Conservation (phyloP, 2,113 vertebrate genomes). For the Laterallus jamaicensis region DNA sequence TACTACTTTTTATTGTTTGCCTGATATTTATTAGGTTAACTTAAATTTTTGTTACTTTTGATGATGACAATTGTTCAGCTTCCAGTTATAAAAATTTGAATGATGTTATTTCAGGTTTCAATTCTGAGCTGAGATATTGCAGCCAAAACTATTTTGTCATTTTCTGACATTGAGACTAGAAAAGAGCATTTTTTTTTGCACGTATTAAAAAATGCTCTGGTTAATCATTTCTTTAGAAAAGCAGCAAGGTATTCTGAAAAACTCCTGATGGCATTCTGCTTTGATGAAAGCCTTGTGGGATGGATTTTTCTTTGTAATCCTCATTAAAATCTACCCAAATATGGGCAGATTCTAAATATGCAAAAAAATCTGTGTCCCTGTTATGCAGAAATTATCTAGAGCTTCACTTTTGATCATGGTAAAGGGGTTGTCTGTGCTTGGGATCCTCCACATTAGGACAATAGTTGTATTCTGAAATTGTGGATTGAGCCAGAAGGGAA, state of each 20-base stretch:
- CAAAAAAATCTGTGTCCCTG: neutral
- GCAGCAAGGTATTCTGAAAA: neutral
- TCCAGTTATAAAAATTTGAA: neutral
- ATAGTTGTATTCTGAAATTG: neutral
- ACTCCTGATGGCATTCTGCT: neutral
- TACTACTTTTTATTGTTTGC: neutral
- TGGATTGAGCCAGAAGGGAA: neutral
- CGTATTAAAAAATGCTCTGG: neutral
- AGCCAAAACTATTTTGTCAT: slow-evolving; percentile 10
- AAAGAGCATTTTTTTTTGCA: neutral
- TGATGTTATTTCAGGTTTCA: neutral
- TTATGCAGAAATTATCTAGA: neutral
- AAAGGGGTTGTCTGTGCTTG: neutral
- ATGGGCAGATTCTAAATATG: neutral
- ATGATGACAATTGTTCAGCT: neutral
- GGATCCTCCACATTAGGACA: neutral
- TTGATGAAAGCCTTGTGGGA: neutral
- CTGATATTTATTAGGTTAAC: neutral
- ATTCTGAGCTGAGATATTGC: neutral
- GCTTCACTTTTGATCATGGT: neutral
- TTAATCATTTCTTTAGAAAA: neutral
- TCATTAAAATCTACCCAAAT: neutral
- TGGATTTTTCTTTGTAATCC: neutral
- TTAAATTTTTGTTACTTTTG: neutral
- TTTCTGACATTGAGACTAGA: neutral